Base-by-base conservation (phyloP, 2,797 vertebrate genomes). In the Acrossocheilus fasciatus region DNA sequence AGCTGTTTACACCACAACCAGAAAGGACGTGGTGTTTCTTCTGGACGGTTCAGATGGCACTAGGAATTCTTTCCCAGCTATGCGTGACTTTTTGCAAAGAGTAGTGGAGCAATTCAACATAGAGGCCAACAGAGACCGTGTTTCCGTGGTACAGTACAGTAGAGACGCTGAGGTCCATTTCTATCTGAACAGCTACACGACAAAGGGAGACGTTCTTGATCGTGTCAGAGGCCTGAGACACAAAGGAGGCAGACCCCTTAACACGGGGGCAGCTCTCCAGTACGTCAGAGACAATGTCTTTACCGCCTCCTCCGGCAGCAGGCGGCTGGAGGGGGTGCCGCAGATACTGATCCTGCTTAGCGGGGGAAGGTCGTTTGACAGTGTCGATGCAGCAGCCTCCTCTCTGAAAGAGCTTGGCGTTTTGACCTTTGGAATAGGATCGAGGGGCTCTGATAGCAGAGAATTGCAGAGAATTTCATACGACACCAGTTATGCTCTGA, bases 351-450 rank as follows among this genome's bases (percentile, higher is more conserved):
- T 82, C 91, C 93, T 1, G 95, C 95, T 98, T 97, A 89, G 94
- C 97, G 87, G 91, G 96, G 0, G 97, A 97, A 39, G 96, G 96
- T 73, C 87, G 66, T 39, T 26, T 64, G 86, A 87, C 54, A 77
- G 72, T 41, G 82, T 91, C 80, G 89, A 86, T 15, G 30, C 45
- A 5, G 41, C 83, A 79, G 84, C 0, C 10, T 78, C 90, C 85
- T 81, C 91, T 41, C 81, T 94, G 4, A 94, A 92, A 86, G 81
- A 91, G 15, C 80, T 50, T 54, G 87, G 83, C 36, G 79, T 94
- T 20, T 88, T 87, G 66, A 88, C 89, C 39, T 86, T 92, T 78
- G 87, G 83, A 23, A 91, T 93, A 86, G 92, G 92, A 89, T 90
- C 88, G 59, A 86, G 82, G n/a, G 86, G 76, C 43, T 92, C 92